Evolutionary conservation across 2,797 vertebrate genomes (phyloP), one percentile per base, ranked within the genome.

Genomic region (Schizothorax lantsangensis): DNA sequence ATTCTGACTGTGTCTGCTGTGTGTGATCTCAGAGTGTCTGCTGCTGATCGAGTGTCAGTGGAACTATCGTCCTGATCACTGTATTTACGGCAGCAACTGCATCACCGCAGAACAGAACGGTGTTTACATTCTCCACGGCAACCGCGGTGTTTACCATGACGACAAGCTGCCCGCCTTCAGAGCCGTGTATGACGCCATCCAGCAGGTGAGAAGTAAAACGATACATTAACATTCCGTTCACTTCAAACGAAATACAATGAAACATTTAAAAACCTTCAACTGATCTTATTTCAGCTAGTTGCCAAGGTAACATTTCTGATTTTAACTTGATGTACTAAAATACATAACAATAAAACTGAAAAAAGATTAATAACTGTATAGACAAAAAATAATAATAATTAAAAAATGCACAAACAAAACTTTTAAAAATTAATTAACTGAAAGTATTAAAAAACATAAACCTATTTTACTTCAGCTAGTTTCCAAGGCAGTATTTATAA

Each of bases 51-150:
- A 97, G 1, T 99, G 98, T 92, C 97, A 98, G 85, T 99, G 98
- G 98, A 99, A 99, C 94, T 99, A 99, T 77, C 97, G 97, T n/a
- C 97, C 98, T 85, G 97, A 99, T 93, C 98, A 99, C 90, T 99
- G 98, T 83, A 98, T 99, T 86, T 99, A 99, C 90, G 97, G 98
- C 91, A 99, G 97, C 93, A 98, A 98, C 93, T 99, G 98, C 92
- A 94, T 90, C 84, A 92, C 94, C 89, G 97, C 97, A 77, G 97
- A 95, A 57, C 88, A 91, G 57, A 95, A 96, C 87, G 98, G 98
- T 73, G 95, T 99, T 92, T 97, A 97, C 93, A 95, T 99, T 93
- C 97, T 99, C 92, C 98, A 99, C 92, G 98, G 98, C 86, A 99
- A 98, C 93, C 95, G 98, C 90, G 98, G 98, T 86, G 98, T 99